phyloP scores from a whole-genome alignment of 2,888 invertebrate species.

The Taenaris catops region DNA sequence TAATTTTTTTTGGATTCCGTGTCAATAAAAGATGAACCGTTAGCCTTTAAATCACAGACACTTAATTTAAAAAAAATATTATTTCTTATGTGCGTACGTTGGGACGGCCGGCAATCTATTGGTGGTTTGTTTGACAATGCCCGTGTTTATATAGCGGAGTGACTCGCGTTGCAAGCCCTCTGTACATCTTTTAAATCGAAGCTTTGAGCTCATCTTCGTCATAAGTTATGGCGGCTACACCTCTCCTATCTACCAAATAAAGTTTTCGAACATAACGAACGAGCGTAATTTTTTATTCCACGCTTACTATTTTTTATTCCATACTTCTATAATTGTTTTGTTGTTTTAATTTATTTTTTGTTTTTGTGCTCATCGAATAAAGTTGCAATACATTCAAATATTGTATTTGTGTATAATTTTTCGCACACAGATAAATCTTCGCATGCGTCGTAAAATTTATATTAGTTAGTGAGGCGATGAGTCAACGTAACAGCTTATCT shows the following conservation, averaged over 20 bases:
- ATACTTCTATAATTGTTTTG: no score
- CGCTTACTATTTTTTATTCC: no score
- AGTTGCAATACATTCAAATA: no score
- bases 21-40: slow-evolving; percentile 34
- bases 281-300: no score
- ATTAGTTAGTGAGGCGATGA: no score
- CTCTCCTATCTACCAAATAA: background rate
- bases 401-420: no score
- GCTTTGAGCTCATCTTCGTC: slow-evolving; percentile 24
- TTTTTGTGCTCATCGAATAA: no score
- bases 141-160: slow-evolving; percentile 63
- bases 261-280: no score
- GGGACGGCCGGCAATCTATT: slow-evolving; percentile 70
- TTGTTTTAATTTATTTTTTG: no score
- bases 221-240: slow-evolving; percentile 12
- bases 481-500: no score
- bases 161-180: slow-evolving; percentile 48
- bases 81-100: slow-evolving; percentile 54
- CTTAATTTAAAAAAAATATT: slow-evolving; percentile 41
- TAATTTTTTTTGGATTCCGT: slow-evolving; percentile 52
- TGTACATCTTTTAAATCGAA: slow-evolving; percentile 31
- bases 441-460: no score
- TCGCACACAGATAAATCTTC: no score
- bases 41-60: slow-evolving; percentile 52
- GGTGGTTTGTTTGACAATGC: slow-evolving; percentile 57